Conservation (phyloP, 2,888 invertebrate species). For the Tanypteryx hageni region DNA sequence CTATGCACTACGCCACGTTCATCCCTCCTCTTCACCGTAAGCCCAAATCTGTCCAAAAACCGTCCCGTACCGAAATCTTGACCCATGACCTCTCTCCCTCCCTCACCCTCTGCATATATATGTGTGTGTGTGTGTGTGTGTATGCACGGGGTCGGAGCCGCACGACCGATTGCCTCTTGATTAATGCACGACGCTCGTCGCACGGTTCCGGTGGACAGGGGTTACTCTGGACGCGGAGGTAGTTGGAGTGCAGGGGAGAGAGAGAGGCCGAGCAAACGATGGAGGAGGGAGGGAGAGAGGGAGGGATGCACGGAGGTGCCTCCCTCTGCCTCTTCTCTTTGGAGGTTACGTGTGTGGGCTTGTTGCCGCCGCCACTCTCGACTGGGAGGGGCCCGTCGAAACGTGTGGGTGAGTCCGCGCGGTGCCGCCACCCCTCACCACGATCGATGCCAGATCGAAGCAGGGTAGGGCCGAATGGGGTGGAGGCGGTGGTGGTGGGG, state of each 20-base stretch:
- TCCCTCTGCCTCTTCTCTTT: not conserved
- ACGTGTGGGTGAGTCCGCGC: too few species aligned
- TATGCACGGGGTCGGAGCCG: not conserved
- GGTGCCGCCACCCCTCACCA: too few species aligned
- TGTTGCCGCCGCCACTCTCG: not conserved
- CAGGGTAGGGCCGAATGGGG: too few species aligned
- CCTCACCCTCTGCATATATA: too few species aligned
- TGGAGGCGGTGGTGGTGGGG: too few species aligned
- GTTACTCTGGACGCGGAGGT: not conserved
- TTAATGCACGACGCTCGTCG: not conserved
- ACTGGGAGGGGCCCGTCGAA: not conserved
- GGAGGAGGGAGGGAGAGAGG: not conserved
- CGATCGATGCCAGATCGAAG: too few species aligned
- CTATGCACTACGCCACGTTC: too few species aligned
- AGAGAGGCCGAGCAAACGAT: not conserved
- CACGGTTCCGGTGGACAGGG: conserved; percentile 13
- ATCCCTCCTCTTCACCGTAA: not conserved
- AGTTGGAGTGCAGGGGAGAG: not conserved
- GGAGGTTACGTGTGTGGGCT: too few species aligned
- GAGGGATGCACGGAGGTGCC: not conserved
- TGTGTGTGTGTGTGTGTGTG: not conserved
- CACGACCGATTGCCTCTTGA: conserved; percentile 17
- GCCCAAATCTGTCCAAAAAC: not conserved
- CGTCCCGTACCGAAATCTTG: not conserved
- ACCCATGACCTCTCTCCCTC: not conserved